phyloP scores from a whole-genome alignment of 1,140 invertebrate species.

The Atopsyche davidsoni region DNA sequence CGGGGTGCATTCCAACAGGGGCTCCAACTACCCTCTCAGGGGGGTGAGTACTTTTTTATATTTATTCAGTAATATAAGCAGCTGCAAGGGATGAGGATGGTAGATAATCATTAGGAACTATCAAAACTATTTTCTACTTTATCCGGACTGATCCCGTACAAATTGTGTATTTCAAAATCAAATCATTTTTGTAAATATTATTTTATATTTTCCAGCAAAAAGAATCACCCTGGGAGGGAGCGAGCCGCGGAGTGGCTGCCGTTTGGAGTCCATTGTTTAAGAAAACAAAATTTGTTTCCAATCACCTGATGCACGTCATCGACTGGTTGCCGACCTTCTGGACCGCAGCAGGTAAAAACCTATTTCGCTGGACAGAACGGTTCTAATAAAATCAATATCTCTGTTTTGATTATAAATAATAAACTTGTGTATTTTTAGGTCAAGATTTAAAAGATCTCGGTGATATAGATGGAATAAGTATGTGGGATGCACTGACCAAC shows the following conservation, averaged over 20 bases:
- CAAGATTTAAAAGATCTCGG: conserved; percentile 30
- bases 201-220: conserved; percentile 49
- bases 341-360: conserved; percentile 50
- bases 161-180: no score
- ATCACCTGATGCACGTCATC: conserved; percentile 71
- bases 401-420: conserved; percentile 28
- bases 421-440: conserved; percentile 13
- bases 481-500: conserved; percentile 60
- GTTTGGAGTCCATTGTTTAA: conserved; percentile 69
- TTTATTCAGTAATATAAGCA: not conserved
- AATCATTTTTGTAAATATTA: not conserved
- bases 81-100: not conserved
- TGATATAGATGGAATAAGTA: conserved; percentile 62
- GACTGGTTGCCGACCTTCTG: conserved; percentile 86
- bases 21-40: conserved; percentile 82
- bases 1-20: conserved; percentile 66
- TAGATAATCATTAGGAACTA: not conserved
- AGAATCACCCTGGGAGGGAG: conserved; percentile 81
- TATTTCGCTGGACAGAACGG: conserved; percentile 1
- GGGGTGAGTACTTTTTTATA: conserved; percentile 66
- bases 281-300: conserved; percentile 56
- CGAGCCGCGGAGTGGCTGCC: conserved; percentile 66
- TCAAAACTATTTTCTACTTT: no score
- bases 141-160: no score
- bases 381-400: conserved; percentile 1